These are phyloP conservation scores for Muscidifurax raptorellus DNA, from an alignment of 1,140 invertebrate genomes.

Conservation along the genomic window DNA sequence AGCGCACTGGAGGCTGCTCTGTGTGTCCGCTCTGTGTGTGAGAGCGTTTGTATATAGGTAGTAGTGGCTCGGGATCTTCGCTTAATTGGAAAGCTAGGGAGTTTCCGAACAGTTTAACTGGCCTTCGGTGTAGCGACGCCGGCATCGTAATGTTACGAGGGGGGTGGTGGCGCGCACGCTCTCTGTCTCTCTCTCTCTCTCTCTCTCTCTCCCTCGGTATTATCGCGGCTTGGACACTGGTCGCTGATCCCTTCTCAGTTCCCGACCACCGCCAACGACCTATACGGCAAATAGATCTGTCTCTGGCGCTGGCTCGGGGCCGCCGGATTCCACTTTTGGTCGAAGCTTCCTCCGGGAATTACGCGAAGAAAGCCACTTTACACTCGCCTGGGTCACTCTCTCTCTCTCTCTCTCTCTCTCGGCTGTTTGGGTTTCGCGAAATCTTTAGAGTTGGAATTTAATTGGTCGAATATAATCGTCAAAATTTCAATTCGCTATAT, in stretches of 20 bases:
- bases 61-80: constrained; percentile 63
- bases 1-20: constrained; percentile 53
- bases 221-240: constrained; percentile 60
- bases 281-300: constrained; percentile 58
- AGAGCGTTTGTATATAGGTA: background rate
- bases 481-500: background rate
- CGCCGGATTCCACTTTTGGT: constrained; percentile 32
- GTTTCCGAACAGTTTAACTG: constrained; percentile 76
- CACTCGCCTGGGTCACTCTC: background rate
- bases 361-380: constrained; percentile 35
- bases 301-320: constrained; percentile 19
- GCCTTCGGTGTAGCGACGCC: constrained; percentile 66
- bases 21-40: constrained; percentile 50
- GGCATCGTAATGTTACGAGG: constrained; percentile 66
- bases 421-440: background rate
- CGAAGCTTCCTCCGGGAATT: constrained; percentile 42
- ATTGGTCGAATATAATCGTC: background rate
- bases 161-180: background rate
- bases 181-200: too few species aligned
- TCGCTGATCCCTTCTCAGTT: constrained; percentile 57
- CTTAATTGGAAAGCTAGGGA: constrained; percentile 75
- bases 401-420: too few species aligned
- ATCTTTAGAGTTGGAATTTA: background rate
- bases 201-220: constrained; percentile 60
- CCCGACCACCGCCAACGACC: constrained; percentile 52